A percentile compares a stretch with the other conserved stretches of the same genome.
phyloP scores from a whole-genome alignment of 2,797 vertebrate genomes.

The Hyperoplus lanceolatus region DNA sequence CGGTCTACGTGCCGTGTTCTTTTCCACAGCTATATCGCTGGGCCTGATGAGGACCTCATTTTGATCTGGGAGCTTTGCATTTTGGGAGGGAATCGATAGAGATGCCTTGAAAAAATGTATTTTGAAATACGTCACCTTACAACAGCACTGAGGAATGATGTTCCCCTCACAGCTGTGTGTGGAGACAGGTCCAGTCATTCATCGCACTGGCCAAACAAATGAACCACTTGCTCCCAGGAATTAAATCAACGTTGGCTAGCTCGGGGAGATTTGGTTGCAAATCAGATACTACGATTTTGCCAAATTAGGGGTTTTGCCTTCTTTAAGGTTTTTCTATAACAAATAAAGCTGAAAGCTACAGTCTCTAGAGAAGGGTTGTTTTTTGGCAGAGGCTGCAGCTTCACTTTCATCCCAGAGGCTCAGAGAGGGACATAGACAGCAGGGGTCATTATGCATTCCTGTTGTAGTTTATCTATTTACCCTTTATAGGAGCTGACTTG shows the following conservation, averaged over 20 bases:
- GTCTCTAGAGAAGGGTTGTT: constrained; percentile 49
- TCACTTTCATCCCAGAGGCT: constrained; percentile 64
- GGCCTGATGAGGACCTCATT: too few species aligned
- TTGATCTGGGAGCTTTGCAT: neutral
- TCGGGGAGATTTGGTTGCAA: constrained; percentile 63
- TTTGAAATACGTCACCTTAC: neutral
- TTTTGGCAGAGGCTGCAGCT: constrained; percentile 67
- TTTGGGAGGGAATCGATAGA: neutral
- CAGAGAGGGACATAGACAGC: constrained; percentile 51
- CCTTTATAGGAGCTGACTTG: constrained; percentile 73
- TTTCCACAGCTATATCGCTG: too few species aligned
- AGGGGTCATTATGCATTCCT: constrained; percentile 72
- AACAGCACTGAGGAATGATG: neutral
- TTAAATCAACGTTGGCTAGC: constrained; percentile 62
- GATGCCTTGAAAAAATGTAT: neutral
- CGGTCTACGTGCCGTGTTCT: constrained; percentile 22
- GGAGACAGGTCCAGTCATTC: constrained; percentile 45
- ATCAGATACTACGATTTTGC: constrained; percentile 68
- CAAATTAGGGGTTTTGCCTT: constrained; percentile 69
- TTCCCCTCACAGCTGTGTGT: constrained; percentile 43
- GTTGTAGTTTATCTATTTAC: constrained; percentile 79
- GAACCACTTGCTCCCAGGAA: constrained; percentile 62
- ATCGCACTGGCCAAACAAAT: constrained; percentile 67
- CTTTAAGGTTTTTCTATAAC: constrained; percentile 38
- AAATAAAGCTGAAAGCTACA: constrained; percentile 37